These are phyloP conservation scores for Mylabris phalerata DNA, from an alignment of 1,140 invertebrate genomes.

Conservation along the genomic window DNA sequence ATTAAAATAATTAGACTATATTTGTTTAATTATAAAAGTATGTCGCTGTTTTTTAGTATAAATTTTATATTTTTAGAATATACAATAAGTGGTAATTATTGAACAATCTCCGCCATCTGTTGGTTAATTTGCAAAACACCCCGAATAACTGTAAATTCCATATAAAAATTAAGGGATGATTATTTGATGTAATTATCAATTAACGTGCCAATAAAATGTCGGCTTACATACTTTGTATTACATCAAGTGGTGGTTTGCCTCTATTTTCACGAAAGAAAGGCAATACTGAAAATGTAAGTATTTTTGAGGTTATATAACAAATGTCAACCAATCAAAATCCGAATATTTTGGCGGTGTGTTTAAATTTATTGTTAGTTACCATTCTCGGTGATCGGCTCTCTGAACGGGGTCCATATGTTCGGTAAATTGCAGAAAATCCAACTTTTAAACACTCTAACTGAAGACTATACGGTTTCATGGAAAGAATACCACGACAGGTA, in stretches of 20 bases:
- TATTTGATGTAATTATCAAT: background rate
- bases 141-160: too few relatives aligned
- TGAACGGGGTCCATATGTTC: conserved; percentile 82
- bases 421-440: conserved; percentile 62
- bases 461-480: conserved; percentile 67
- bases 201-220: conserved; percentile 47
- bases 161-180: too few relatives aligned
- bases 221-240: conserved; percentile 61
- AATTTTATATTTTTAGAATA: too few relatives aligned
- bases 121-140: too few relatives aligned
- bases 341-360: background rate
- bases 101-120: too few relatives aligned
- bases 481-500: conserved; percentile 55
- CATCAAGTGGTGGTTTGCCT: conserved; percentile 62
- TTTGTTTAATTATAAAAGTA: too few relatives aligned
- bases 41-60: too few relatives aligned
- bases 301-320: conserved; percentile 10
- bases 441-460: conserved; percentile 57
- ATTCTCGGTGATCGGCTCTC: conserved; percentile 70
- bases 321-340: background rate
- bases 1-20: too few relatives aligned
- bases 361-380: conserved; percentile 53
- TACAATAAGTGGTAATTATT: too few relatives aligned
- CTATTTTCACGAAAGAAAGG: conserved; percentile 64
- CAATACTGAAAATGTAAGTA: conserved; percentile 54